Conservation (phyloP, 2,888 invertebrate species). For the Trachelus tabidus region DNA sequence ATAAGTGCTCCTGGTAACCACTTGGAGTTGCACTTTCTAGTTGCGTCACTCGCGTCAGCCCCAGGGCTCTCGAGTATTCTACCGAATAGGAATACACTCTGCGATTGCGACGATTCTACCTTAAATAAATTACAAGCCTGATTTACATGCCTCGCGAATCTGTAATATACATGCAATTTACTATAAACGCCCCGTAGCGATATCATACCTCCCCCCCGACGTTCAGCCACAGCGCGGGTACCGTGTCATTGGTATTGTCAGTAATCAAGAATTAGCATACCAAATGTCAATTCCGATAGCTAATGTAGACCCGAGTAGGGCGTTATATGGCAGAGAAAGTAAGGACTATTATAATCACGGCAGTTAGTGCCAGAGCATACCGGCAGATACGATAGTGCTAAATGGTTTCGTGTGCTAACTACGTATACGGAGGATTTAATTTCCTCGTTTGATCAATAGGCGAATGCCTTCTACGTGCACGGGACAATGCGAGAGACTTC, state of each 20-base stretch:
- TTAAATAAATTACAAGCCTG: neutral
- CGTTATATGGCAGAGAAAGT: slow-evolving; percentile 33
- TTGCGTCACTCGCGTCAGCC: neutral
- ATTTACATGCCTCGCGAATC: neutral
- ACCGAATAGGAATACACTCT: neutral
- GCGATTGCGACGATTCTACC: neutral
- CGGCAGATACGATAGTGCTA: slow-evolving; percentile 39
- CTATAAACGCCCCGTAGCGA: neutral
- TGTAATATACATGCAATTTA: neutral
- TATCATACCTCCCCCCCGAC: neutral
- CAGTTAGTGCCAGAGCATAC: slow-evolving; percentile 10
- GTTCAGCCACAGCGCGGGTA: neutral
- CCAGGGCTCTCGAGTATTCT: neutral
- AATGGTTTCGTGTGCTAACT: slow-evolving; percentile 29
- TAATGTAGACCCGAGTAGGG: neutral
- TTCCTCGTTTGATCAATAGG: neutral
- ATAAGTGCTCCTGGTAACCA: neutral
- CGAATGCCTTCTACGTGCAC: neutral
- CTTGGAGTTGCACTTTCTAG: slow-evolving; percentile 4
- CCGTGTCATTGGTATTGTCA: neutral
- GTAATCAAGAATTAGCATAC: slow-evolving; percentile 47
- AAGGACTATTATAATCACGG: slow-evolving; percentile 25
- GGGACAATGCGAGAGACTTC: neutral
- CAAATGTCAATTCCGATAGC: slow-evolving; percentile 43
- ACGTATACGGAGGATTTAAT: neutral